Evolutionary conservation across 1,140 invertebrate species (phyloP).

Genomic region (Coptotermes formosanus): DNA sequence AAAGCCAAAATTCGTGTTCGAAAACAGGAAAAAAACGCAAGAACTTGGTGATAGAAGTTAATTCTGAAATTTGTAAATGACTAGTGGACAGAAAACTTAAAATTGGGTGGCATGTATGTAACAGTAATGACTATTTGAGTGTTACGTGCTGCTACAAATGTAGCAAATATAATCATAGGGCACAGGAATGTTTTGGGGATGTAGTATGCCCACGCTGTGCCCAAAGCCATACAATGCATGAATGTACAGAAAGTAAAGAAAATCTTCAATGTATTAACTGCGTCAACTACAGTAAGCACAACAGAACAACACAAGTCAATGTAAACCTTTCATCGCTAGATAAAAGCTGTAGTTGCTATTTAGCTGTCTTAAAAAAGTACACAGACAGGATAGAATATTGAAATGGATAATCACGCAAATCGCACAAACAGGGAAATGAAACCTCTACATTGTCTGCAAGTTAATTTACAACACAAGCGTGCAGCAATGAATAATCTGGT

Average conservation of each 20-base stretch:
- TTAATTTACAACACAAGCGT: too few relatives aligned
- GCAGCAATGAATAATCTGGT: too few relatives aligned
- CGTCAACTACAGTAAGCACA: background rate
- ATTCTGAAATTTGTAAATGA: background rate
- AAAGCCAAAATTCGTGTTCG: too few relatives aligned
- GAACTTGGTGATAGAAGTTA: constrained; percentile 2
- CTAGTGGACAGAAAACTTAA: background rate
- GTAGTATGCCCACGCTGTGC: constrained; percentile 12
- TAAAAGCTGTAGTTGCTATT: background rate
- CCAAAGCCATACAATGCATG: background rate
- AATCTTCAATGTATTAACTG: background rate
- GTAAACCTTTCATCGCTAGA: constrained; percentile 3
- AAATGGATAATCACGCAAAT: too few relatives aligned
- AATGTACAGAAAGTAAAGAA: background rate
- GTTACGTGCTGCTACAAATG: background rate
- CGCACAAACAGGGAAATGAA: too few relatives aligned
- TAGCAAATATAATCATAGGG: background rate
- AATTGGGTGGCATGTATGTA: background rate
- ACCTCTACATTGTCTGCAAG: too few relatives aligned
- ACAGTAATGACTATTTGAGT: background rate
- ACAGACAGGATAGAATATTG: too few relatives aligned
- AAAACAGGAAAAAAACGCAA: background rate
- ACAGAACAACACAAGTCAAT: background rate
- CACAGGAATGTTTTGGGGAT: background rate
- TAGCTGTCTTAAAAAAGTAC: too few relatives aligned